Conservation (phyloP, 1,140 invertebrate genomes). For the Musca domestica region DNA sequence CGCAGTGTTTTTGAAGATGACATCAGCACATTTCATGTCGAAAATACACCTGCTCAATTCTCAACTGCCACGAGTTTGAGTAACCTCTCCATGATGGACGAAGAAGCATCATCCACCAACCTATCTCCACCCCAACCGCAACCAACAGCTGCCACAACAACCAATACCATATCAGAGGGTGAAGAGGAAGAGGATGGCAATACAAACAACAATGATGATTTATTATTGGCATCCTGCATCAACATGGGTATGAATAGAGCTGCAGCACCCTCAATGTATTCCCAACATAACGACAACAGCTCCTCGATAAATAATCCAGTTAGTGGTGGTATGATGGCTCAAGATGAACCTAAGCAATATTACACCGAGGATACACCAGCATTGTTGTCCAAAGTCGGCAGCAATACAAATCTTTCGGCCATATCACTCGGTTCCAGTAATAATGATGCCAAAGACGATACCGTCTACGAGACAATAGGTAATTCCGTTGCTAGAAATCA, state of each 20-base stretch:
- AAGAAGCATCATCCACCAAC: slow-evolving; percentile 51
- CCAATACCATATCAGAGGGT: slow-evolving; percentile 27
- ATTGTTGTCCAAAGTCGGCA: slow-evolving; percentile 73
- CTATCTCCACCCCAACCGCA: slow-evolving; percentile 1
- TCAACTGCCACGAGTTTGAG: slow-evolving; percentile 77
- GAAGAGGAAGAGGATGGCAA: slow-evolving; percentile 57
- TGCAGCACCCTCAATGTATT: slow-evolving; percentile 9
- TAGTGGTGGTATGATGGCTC: slow-evolving; percentile 1
- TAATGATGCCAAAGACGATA: slow-evolving; percentile 25
- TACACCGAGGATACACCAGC: slow-evolving; percentile 79
- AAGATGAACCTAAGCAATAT: slow-evolving; percentile 60
- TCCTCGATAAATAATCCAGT: not conserved
- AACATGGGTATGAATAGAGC: slow-evolving; percentile 64
- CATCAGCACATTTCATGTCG: slow-evolving; percentile 74
- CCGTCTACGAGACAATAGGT: not conserved
- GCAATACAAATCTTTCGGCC: slow-evolving; percentile 74
- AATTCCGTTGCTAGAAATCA: not conserved
- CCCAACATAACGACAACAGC: not conserved
- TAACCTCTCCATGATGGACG: slow-evolving; percentile 72
- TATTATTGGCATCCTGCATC: slow-evolving; percentile 68
- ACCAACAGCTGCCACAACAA: not conserved
- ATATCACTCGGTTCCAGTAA: slow-evolving; percentile 61
- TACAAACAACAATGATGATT: slow-evolving; percentile 59
- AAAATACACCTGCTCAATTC: slow-evolving; percentile 78
- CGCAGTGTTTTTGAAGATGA: slow-evolving; percentile 76